Evolutionary conservation across 2,888 invertebrate species (phyloP).

Genomic region (Seira sanloemensis): DNA sequence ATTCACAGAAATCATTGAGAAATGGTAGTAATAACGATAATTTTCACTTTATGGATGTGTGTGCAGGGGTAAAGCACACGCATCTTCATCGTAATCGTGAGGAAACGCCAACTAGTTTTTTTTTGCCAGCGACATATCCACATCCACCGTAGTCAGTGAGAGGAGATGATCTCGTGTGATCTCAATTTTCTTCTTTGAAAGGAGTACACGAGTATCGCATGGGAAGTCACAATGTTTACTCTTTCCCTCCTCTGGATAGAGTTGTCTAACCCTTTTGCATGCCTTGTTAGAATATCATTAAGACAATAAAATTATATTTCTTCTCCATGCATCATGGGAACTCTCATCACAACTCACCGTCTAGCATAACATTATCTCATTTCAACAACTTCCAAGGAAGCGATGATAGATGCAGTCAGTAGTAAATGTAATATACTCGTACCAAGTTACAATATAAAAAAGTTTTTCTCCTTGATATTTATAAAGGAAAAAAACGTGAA

Average conservation of each 20-base stretch:
- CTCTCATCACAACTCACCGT: constrained; percentile 53
- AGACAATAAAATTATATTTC: constrained; percentile 22
- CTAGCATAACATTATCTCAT: constrained; percentile 59
- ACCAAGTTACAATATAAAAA: too few species aligned
- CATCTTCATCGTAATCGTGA: background rate
- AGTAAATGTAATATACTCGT: background rate
- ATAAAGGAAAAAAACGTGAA: background rate
- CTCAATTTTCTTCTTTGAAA: background rate
- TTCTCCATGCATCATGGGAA: constrained; percentile 48
- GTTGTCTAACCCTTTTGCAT: background rate
- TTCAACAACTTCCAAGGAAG: constrained; percentile 49
- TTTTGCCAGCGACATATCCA: background rate
- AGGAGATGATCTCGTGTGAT: background rate
- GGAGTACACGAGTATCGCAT: background rate
- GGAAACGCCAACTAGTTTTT: background rate
- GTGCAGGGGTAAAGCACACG: background rate
- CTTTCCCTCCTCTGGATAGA: too few species aligned
- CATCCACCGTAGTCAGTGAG: background rate
- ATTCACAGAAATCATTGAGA: background rate
- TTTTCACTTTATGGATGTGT: too few species aligned
- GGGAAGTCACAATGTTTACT: background rate
- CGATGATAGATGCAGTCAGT: background rate
- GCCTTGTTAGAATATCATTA: constrained; percentile 18
- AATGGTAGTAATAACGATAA: too few species aligned
- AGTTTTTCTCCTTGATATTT: too few species aligned